These are phyloP conservation scores for Microctenopoma steveboyesi DNA, from an alignment of 2,797 vertebrate species.

Conservation along the genomic window DNA sequence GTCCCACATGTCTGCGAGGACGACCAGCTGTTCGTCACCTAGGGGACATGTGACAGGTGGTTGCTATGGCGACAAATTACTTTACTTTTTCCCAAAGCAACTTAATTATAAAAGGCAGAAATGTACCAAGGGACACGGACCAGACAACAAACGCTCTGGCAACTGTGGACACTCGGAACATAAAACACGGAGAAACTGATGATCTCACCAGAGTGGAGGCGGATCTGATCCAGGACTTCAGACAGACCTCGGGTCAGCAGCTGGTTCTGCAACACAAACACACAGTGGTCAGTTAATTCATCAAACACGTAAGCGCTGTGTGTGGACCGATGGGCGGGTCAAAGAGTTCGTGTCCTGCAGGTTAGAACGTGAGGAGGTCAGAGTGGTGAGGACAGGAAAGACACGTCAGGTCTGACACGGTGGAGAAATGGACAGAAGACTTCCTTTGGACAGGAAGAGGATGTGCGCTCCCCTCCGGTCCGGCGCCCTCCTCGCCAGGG, in stretches of 20 bases:
- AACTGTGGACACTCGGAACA: too few relatives aligned
- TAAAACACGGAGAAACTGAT: too few relatives aligned
- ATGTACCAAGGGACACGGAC: too few relatives aligned
- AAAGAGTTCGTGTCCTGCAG: too few relatives aligned
- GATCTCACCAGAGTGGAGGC: constrained; percentile 76
- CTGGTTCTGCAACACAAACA: constrained; percentile 87
- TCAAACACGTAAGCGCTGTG: too few relatives aligned
- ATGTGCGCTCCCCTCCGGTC: background rate
- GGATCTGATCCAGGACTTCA: constrained; percentile 91
- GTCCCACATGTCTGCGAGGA: constrained; percentile 90
- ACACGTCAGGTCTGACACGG: background rate
- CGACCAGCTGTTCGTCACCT: constrained; percentile 88
- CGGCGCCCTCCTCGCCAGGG: background rate
- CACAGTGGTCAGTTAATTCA: background rate
- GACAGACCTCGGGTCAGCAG: constrained; percentile 91
- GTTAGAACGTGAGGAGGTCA: background rate
- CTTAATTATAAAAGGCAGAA: too few relatives aligned
- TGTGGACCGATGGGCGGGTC: too few relatives aligned
- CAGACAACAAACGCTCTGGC: too few relatives aligned
- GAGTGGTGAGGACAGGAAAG: background rate
- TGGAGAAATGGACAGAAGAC: background rate
- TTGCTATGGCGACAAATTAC: constrained; percentile 32
- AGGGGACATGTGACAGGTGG: background rate
- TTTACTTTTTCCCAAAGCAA: too few relatives aligned
- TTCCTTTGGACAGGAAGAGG: constrained; percentile 20